phyloP scores from a whole-genome alignment of 2,888 invertebrate genomes.

The Sericinus montela region DNA sequence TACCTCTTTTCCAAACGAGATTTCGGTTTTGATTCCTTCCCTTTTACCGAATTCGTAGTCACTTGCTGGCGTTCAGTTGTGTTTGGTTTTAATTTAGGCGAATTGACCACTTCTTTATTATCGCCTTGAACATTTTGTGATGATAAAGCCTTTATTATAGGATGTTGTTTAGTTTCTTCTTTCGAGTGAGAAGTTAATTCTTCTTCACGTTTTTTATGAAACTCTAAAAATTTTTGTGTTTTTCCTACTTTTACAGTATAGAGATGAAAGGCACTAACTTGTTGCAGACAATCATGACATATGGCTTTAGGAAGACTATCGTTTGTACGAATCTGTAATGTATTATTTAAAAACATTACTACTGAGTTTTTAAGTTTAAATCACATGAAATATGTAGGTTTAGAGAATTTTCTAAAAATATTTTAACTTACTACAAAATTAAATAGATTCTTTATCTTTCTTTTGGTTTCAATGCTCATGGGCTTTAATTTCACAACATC shows the following conservation, averaged over 20 bases:
- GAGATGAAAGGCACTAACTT: slow-evolving; percentile 56
- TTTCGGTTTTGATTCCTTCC: slow-evolving; percentile 44
- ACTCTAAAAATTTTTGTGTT: slow-evolving; percentile 68
- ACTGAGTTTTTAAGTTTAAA: too few species aligned
- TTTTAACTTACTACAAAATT: slow-evolving; percentile 51
- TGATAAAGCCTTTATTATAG: slow-evolving; percentile 41
- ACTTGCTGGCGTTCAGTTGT: slow-evolving; percentile 45
- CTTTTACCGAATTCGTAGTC: slow-evolving; percentile 35
- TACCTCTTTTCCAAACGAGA: slow-evolving; percentile 54
- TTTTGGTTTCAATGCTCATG: slow-evolving; percentile 59
- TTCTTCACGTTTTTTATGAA: slow-evolving; percentile 55
- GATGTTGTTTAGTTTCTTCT: slow-evolving; percentile 35
- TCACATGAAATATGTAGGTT: too few species aligned
- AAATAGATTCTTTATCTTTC: slow-evolving; percentile 65
- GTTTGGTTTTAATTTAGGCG: slow-evolving; percentile 26
- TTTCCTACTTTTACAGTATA: slow-evolving; percentile 68
- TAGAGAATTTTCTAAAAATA: too few species aligned
- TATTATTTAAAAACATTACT: not conserved
- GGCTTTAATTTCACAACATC: slow-evolving; percentile 69
- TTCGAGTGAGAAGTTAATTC: slow-evolving; percentile 35
- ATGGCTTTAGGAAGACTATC: slow-evolving; percentile 71
- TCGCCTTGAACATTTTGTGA: slow-evolving; percentile 31
- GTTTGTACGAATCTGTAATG: slow-evolving; percentile 55
- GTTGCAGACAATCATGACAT: slow-evolving; percentile 71
- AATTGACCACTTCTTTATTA: slow-evolving; percentile 25